A percentile compares a stretch with the other conserved stretches of the same genome.
Evolutionary conservation across 2,113 vertebrate genomes (phyloP).

Genomic region (Megalops atlanticus): DNA sequence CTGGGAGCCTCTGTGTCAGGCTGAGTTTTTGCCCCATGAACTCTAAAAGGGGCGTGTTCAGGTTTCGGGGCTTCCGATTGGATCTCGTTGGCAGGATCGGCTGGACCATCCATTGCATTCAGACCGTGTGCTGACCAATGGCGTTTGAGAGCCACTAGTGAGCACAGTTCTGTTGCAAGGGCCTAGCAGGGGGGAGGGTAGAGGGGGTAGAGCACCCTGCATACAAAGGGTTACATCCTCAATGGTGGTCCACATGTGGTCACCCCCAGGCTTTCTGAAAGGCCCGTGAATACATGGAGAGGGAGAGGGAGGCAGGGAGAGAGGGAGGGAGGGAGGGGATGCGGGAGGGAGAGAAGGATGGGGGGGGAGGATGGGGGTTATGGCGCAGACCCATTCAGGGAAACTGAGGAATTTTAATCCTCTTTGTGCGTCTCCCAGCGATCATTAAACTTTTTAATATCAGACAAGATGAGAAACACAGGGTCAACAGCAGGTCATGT

Average conservation of each 20-base stretch:
- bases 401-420: constrained; percentile 74
- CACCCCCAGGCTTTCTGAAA: neutral
- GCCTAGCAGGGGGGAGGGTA: too few relatives aligned
- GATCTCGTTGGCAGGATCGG: too few relatives aligned
- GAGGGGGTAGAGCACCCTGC: too few relatives aligned
- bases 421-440: constrained; percentile 67
- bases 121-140: too few relatives aligned
- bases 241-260: neutral
- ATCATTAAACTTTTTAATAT: constrained; percentile 75
- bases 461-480: constrained; percentile 61
- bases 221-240: too few relatives aligned
- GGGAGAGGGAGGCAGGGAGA: neutral
- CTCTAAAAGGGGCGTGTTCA: too few relatives aligned
- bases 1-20: too few relatives aligned
- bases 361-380: neutral
- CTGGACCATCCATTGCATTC: too few relatives aligned
- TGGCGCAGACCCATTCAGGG: constrained; percentile 57
- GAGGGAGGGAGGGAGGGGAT: neutral
- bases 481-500: constrained; percentile 61
- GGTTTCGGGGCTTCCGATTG: too few relatives aligned
- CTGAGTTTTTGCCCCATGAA: too few relatives aligned
- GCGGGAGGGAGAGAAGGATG: neutral
- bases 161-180: too few relatives aligned
- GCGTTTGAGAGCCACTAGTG: too few relatives aligned
- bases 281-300: constrained; percentile 11